Evolutionary conservation across 2,797 vertebrate species (phyloP).

Genomic region (Craterocephalus amniculus): DNA sequence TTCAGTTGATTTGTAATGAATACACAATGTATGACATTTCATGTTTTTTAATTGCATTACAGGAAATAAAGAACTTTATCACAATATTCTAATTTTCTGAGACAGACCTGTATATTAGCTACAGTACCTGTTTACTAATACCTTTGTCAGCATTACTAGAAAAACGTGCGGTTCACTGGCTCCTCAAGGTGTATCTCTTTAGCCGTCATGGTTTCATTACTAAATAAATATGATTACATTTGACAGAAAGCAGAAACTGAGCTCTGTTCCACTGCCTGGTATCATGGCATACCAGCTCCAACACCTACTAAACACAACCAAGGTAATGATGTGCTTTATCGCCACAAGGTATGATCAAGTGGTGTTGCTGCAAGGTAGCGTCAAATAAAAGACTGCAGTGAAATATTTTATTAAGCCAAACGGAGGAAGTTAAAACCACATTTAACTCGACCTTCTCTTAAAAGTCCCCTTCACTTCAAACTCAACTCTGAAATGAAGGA

Average conservation of each 20-base stretch:
- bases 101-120: constrained; percentile 28
- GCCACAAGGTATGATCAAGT: constrained; percentile 8
- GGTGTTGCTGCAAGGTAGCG: neutral
- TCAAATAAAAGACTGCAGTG: too few relatives aligned
- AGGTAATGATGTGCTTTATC: constrained; percentile 10
- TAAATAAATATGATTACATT: neutral
- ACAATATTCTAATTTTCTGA: too few relatives aligned
- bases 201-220: constrained; percentile 8
- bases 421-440: neutral
- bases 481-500: neutral
- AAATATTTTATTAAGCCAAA: constrained; percentile 7
- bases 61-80: too few relatives aligned
- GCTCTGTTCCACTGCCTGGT: neutral
- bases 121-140: constrained; percentile 21
- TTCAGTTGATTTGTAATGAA: too few relatives aligned
- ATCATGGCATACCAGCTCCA: constrained; percentile 24
- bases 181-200: constrained; percentile 9
- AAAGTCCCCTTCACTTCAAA: neutral
- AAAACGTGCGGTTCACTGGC: constrained; percentile 26
- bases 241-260: neutral
- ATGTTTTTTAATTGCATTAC: too few relatives aligned
- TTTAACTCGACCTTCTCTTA: neutral
- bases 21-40: too few relatives aligned
- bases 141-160: constrained; percentile 13
- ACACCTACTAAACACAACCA: constrained; percentile 8